Base-by-base conservation (phyloP, 53 echinoderm and acorn worm genomes). In the Antedon mediterranea region DNA sequence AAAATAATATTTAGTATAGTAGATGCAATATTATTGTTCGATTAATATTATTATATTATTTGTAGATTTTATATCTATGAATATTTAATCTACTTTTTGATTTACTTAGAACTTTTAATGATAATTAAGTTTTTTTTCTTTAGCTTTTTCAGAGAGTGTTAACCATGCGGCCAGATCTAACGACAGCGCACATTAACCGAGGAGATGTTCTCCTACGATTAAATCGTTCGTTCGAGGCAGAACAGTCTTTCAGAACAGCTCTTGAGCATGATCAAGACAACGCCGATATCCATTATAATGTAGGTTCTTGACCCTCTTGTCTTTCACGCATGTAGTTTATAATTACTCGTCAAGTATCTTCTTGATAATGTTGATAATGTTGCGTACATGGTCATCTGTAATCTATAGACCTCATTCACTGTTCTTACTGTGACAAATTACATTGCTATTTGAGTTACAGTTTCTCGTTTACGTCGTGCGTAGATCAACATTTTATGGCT, bases 281-380 rank as follows among this genome's bases (percentile, higher is more conserved):
- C 79, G 90, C 84, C 28, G 79, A 86, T 84, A 76, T 82, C 43
- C 84, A 87, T 43, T 90, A 87, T 77, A 90, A 90, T 73, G 90
- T 90, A 84, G 82, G 90, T 87, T 27, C 28, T 28, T 28, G 9
- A 73, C 7, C 31, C 29, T 73, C 23, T 37, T 37, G 11, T 37
- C 37, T 57, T 37, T 57, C 23, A 57, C 57, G 23, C 57, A 26
- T 57, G 11, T 57, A 18, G 9, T 57, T 57, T 23, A 18, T 57
- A 57, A 57, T 57, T 57, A 23, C 37, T 37, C 37, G 57, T 57
- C 20, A 18, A 57, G 23, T 18, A 57, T 57, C 14, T 11, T 8
- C 57, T 57, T 57, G 57, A 57, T 57, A 18, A 6, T 11, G 37
- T 37, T 37, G 4, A 37, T 37, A 6, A 57, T 57, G 57, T 57